Conservation (phyloP, 2,113 vertebrate species). For the Podarcis muralis region DNA sequence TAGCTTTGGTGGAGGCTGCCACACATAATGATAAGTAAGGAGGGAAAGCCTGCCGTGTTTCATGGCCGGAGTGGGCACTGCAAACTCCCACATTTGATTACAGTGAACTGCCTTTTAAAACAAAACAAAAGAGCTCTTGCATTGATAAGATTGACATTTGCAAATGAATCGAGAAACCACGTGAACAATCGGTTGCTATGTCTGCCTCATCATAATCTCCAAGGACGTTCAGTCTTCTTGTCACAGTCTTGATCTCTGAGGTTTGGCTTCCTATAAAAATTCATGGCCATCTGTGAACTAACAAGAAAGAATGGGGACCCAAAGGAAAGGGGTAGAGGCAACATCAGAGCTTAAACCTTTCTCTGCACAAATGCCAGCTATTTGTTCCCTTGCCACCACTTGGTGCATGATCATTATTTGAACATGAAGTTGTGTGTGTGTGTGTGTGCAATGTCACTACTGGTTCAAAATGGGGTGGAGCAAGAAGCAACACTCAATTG, state of each 20-base stretch:
- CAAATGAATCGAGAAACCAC: not conserved
- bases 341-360: not conserved
- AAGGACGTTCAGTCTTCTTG: not conserved
- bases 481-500: not conserved
- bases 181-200: not conserved
- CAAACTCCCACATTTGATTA: accelerated
- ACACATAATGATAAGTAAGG: not conserved
- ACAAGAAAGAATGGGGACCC: not conserved
- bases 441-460: not conserved
- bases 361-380: not conserved
- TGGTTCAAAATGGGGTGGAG: not conserved
- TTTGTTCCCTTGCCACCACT: not conserved
- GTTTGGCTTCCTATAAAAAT: not conserved
- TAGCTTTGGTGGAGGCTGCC: no score
- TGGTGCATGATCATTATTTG: not conserved
- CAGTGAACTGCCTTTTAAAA: not conserved
- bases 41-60: not conserved
- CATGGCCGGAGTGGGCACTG: accelerated
- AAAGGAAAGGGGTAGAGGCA: not conserved
- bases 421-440: not conserved
- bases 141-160: not conserved
- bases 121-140: not conserved
- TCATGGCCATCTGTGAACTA: not conserved
- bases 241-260: not conserved
- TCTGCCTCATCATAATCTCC: not conserved